Percentiles rank a stretch among this genome's conserved stretches.
phyloP scores from a whole-genome alignment of 2,888 invertebrate genomes.

The Drosophila meridiana region DNA sequence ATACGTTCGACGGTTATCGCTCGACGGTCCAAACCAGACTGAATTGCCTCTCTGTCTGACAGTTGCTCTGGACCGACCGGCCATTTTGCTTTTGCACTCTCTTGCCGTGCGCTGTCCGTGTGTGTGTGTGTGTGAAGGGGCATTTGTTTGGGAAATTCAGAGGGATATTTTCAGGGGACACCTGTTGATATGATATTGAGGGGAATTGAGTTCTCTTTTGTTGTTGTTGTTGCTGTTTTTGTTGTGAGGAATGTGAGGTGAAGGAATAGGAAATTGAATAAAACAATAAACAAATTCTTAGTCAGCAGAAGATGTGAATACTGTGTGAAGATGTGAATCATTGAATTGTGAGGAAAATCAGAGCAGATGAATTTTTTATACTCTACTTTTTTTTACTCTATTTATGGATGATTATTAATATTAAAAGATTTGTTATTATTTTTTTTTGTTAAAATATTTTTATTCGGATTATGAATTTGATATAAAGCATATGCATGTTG shows the following conservation, averaged over 20 bases:
- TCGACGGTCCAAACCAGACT: slow-evolving; percentile 68
- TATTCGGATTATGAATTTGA: slow-evolving; percentile 54
- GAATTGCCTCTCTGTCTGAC: slow-evolving; percentile 23
- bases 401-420: too few species aligned
- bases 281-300: neutral
- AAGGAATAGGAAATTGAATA: too few species aligned
- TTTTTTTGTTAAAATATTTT: slow-evolving; percentile 50
- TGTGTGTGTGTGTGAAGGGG: slow-evolving; percentile 46
- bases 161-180: slow-evolving; percentile 42
- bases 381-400: neutral
- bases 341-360: neutral
- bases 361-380: neutral
- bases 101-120: slow-evolving; percentile 14
- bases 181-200: slow-evolving; percentile 38
- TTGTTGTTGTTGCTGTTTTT: too few species aligned
- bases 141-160: slow-evolving; percentile 55
- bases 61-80: slow-evolving; percentile 38
- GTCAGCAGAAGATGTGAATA: neutral
- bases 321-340: neutral
- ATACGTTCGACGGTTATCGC: slow-evolving; percentile 35
- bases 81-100: slow-evolving; percentile 35
- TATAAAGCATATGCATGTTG: slow-evolving; percentile 30
- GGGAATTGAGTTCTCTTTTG: neutral
- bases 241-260: neutral
- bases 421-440: neutral